phyloP scores from a whole-genome alignment of 2,797 vertebrate genomes.

The Pristis pectinata region DNA sequence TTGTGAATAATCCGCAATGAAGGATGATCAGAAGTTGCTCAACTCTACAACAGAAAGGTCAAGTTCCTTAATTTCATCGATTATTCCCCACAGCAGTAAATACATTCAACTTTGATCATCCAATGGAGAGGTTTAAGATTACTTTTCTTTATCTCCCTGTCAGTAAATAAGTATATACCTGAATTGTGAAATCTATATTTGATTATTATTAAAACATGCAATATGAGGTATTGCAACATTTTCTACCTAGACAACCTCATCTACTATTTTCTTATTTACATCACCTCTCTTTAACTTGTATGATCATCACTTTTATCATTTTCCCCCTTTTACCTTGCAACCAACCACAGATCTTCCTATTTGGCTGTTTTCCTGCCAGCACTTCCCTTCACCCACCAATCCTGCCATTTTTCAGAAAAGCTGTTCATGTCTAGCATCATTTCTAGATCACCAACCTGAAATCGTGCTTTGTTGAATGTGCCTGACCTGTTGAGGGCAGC shows the following conservation, averaged over 20 bases:
- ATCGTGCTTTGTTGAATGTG: not conserved
- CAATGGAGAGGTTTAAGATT: too few relatives aligned
- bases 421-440: not conserved
- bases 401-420: not conserved
- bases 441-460: not conserved
- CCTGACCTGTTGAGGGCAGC: not conserved
- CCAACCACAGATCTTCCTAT: not conserved
- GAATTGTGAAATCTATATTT: too few relatives aligned
- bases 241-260: not conserved
- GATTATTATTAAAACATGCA: too few relatives aligned
- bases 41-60: too few relatives aligned
- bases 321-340: not conserved
- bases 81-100: too few relatives aligned
- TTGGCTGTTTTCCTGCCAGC: not conserved
- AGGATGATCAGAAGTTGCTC: too few relatives aligned
- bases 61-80: too few relatives aligned
- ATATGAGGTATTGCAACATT: not conserved
- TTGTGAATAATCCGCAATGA: too few relatives aligned
- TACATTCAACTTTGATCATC: too few relatives aligned
- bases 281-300: not conserved
- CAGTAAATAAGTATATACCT: too few relatives aligned
- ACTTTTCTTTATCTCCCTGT: too few relatives aligned
- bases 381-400: too few relatives aligned
- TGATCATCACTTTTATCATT: not conserved
- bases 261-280: not conserved